Conservation (phyloP, 1,140 invertebrate species). For the Tetragnatha versicolor region DNA sequence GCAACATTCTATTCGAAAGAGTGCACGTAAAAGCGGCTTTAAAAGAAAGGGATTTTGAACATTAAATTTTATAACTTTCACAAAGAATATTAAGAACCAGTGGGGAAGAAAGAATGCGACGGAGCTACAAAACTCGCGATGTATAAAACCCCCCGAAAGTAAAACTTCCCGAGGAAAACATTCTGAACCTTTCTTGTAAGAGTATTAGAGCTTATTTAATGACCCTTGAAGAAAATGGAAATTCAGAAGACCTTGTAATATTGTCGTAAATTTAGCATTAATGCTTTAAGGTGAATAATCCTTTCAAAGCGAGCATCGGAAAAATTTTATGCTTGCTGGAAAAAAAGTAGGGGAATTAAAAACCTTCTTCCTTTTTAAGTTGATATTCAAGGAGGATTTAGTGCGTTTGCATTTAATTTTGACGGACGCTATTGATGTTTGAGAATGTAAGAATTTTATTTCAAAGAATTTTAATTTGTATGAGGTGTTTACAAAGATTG, state of each 20-base stretch:
- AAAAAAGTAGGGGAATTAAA: not conserved
- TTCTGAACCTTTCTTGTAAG: slow-evolving; percentile 5
- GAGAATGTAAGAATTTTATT: not conserved
- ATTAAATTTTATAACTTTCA: slow-evolving; percentile 38
- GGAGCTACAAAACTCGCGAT: not conserved
- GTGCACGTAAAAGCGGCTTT: slow-evolving; percentile 9
- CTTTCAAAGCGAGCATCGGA: not conserved
- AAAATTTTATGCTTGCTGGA: not conserved
- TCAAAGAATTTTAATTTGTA: not conserved
- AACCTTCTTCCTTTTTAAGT: not conserved
- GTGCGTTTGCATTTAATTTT: not conserved
- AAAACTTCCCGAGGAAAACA: slow-evolving; percentile 15
- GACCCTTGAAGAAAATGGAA: slow-evolving; percentile 18
- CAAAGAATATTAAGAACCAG: slow-evolving; percentile 26
- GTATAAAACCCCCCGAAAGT: not conserved
- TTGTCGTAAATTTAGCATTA: slow-evolving; percentile 29
- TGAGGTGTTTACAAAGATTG: too few species aligned
- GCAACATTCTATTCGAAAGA: slow-evolving; percentile 1
- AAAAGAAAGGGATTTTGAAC: slow-evolving; percentile 25
- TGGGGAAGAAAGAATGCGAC: not conserved
- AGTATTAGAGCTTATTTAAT: slow-evolving; percentile 29
- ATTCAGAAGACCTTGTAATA: slow-evolving; percentile 29
- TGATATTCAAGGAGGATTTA: not conserved
- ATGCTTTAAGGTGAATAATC: slow-evolving; percentile 17
- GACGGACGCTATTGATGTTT: not conserved